Base-by-base conservation (phyloP, 1,140 invertebrate species). In the Bombus difficillimus region DNA sequence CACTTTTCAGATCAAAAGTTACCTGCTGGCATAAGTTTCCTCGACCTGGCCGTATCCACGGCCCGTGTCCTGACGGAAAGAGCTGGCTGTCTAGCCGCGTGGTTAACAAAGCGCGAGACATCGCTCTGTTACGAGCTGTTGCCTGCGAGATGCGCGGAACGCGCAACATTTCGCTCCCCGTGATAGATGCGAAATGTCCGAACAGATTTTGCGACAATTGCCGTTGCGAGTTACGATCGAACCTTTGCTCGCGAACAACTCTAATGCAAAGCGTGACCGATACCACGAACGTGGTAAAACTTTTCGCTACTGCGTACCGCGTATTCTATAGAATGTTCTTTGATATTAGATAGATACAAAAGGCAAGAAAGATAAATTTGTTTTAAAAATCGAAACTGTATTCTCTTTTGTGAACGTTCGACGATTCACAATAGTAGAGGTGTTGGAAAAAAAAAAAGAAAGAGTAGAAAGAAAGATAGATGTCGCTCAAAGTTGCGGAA, bases 1-100 rank as follows among this genome's bases (percentile, higher is more conserved):
- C 91, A 92, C 93, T 94, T 94, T 93, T 94, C 91, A 89, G 92
- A 95, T 94, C 94, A 93, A 94, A 93, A 94, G 94, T 95, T 93
- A 93, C 92, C 91, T 92, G 91, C 90, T 80, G 80, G 91, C 89
- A 88, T 90, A 93, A 94, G 89, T 93, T 93, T 91, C 59, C 88
- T 75, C 81, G 64, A 66, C 59, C 59, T 62, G 59, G 28, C 59
- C 28, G 81, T 68, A 72, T 53, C 84, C 76, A 41, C 57, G 66
- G 28, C 18, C 68, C 47, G 72, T 68, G 37, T 66, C 43, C 73
- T 57, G 41, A 34, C 71, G 47, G 82, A 53, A 75, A 90, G 79
- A 78, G 64, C 86, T 77, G 32, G 75, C 88, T 89, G 62, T 81
- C 72, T 71, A 39, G 57, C 85, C 32, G 6, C 13, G 28, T 10